Conservation (phyloP, 2,113 vertebrate species). For the Ailuropoda melanoleuca region DNA sequence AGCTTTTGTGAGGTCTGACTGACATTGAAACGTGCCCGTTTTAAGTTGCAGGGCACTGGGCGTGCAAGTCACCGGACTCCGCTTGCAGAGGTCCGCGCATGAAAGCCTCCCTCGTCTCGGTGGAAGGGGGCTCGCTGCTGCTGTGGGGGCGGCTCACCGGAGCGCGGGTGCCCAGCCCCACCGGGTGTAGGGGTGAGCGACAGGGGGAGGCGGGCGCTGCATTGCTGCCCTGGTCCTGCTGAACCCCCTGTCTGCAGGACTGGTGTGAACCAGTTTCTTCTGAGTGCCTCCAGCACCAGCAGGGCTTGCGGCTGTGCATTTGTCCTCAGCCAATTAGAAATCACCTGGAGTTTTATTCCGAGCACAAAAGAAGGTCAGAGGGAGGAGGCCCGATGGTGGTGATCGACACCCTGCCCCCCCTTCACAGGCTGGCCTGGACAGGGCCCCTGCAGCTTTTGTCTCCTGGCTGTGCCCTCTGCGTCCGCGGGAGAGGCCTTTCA, state of each 20-base stretch:
- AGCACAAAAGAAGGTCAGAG: conserved; percentile 24
- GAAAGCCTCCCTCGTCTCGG: neutral
- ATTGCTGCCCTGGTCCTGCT: neutral
- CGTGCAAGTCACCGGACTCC: neutral
- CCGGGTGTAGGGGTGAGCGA: neutral
- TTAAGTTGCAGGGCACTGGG: neutral
- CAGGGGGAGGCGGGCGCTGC: neutral
- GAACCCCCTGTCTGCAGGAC: neutral
- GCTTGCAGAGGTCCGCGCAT: neutral
- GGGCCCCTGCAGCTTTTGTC: neutral
- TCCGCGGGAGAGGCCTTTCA: neutral
- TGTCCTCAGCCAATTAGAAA: neutral
- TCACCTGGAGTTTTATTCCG: conserved; percentile 21
- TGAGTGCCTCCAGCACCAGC: neutral
- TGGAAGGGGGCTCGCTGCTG: neutral
- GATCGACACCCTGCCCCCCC: neutral
- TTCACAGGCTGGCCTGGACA: neutral
- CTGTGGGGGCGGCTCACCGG: neutral
- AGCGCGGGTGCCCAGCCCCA: neutral
- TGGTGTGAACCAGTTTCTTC: neutral
- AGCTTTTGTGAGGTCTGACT: neutral
- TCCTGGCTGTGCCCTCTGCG: neutral
- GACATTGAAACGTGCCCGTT: neutral
- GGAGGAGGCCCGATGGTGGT: neutral
- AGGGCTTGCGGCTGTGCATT: neutral